Base-by-base conservation (phyloP, 1,140 invertebrate genomes). In the Elymnias hypermnestra region DNA sequence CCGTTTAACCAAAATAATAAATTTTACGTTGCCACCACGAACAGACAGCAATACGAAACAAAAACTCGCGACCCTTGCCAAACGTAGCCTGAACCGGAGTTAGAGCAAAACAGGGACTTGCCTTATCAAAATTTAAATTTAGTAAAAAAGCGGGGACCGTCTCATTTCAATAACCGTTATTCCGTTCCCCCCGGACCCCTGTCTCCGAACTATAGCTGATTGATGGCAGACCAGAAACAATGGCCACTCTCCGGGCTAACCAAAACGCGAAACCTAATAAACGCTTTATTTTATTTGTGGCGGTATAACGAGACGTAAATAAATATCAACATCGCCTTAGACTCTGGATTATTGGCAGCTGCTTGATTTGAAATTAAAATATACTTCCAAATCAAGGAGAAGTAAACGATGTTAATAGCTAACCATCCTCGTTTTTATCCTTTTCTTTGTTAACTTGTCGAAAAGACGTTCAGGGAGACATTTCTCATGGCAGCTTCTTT, bases 51-150 rank as follows among this genome's bases (percentile, higher is more conserved):
- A 76, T 68, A 54, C 57, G 57, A 72, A 76, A 72, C 59, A 81
- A 78, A 76, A 77, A 82, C 58, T 54, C 58, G 39, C 51, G 63
- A 72, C 66, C 66, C 72, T 68, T 72, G 59, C 63, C 63, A 71
- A 77, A 70, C 64, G 53, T 49, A 63, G 64, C 55, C 35, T 44
- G 37, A 42, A 38, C 41, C 60, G 52, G 68, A 74, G 67, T 71
- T 77, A 73, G 72, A 63, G 55, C 72, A 77, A 81, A 84, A 82
- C 81, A 71, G 73, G 71, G 67, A 61, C 69, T 78, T 62, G 74
- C 76, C 77, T 82, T 84, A 84, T 84, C 81, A 84, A 82, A 84
- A 84, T 84, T 84, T 84, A 84, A 82, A 84, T 84, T 84, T 72
- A 65, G 41, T 64, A 77, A 84, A 84, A 81, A 84, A 78, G 72